Evolutionary conservation across 2,797 vertebrate genomes (phyloP), one percentile per base, ranked within the genome.

Genomic region (Gallinago solitaria): DNA sequence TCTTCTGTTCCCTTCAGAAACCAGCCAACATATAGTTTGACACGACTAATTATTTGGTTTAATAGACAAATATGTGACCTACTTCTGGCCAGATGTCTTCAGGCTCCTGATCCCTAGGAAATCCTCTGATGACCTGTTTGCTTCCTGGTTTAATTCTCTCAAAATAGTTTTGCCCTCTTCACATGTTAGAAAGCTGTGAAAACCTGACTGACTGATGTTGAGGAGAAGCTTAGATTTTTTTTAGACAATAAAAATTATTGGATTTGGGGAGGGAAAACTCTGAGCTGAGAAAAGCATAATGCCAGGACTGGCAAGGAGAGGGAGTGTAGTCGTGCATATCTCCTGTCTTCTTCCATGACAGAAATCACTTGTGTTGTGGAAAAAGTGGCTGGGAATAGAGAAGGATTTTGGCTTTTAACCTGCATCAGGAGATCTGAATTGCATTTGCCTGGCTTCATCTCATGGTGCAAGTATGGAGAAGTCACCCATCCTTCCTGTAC

Each of bases 11-110:
- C 39, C 54, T 60, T 93, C 92, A 88, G 90, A 96, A 94, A 65
- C 30, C 12, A 68, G 69, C 45, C 90, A 89, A 2, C 7, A 1
- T 87, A 75, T 27, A 91, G 39, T 95, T 96, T 76, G 91, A 90
- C 90, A 53, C 59, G 57, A 85, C 57, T 85, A 70, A 91, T 95
- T 93, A 83, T 94, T 97, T 96, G 60, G 67, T 93, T 96, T 90
- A 85, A 83, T 78, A 89, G 65, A 77, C 75, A 95, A 94, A 33
- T 94, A 89, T 84, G 88, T 90, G 94, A 90, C 94, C 91, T 95
- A 67, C 53, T 95, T 88, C 78, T 83, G 65, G 47, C 61, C 83
- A 93, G 57, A 92, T 65, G 79, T 92, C 84, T 87, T 93, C 89
- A 87, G 80, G 65, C 86, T 93, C 81, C 82, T 61, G 88, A 94